Base-by-base conservation (phyloP, 2,888 invertebrate species). In the Torymus tubicola region DNA sequence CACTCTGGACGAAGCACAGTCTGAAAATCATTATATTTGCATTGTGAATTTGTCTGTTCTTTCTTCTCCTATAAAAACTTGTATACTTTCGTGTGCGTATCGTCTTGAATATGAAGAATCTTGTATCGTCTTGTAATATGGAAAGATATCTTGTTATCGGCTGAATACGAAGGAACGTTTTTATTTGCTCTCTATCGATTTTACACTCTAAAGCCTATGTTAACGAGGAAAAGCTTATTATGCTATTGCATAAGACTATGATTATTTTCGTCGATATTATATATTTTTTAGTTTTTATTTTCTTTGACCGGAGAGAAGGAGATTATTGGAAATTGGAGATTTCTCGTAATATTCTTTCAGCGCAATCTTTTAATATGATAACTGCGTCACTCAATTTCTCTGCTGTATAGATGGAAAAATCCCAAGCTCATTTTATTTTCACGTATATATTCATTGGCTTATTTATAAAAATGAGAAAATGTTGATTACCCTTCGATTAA, bases 101-200 rank as follows among this genome's bases (percentile, higher is more conserved):
- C 68, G 55, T 76, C 14, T 61, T 69, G 42, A 55, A 69, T n/a
- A 57, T 77, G 64, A 70, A 77, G 18, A 50, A n/a, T 70, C 61
- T 77, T 52, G 61, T 77, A 63, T 70, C 77, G 70, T 77, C 70
- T 77, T 70, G 57, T 75, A 52, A 75, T 67, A 61, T 71, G 52
- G 67, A 21, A 67, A 58, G 31, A 31, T 31, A 60, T 75, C 69
- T 76, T 76, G 55, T 77, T 77, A 69, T 55, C 57, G 57, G 53
- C 55, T 63, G 16, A 61, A 55, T 24, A 53, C 2, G 42, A 65
- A 52, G 18, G 21, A 61, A 53, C 53, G 58, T 78, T 78, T 78
- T 78, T 71, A 71, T 78, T 78, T 78, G 78, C 77, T 71, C 64
- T 71, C 60, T 78, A 68, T 64, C 70, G 64, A 77, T 57, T 68